Conservation (phyloP, 2,888 invertebrate species). For the Limnephilus marmoratus region DNA sequence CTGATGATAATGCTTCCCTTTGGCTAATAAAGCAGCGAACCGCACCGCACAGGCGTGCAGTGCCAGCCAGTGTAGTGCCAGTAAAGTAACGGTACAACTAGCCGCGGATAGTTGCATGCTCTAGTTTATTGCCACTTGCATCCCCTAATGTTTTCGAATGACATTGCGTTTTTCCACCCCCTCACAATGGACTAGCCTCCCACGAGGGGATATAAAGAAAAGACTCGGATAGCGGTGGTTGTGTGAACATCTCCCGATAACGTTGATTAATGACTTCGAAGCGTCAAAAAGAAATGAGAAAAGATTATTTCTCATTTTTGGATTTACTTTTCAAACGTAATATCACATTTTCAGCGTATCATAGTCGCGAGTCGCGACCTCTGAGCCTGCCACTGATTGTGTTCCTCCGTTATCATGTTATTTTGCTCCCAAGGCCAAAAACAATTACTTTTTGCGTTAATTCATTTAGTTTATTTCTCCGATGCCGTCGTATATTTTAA, state of each 20-base stretch:
- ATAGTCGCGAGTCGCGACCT: neutral
- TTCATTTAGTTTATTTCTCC: neutral
- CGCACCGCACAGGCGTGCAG: too few species aligned
- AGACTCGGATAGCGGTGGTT: slow-evolving; percentile 44
- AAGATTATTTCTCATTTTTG: slow-evolving; percentile 54
- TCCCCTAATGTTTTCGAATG: slow-evolving; percentile 43
- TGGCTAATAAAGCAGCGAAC: neutral
- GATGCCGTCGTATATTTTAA: neutral
- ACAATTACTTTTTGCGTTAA: neutral
- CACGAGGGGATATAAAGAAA: slow-evolving; percentile 8
- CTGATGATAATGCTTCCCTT: neutral
- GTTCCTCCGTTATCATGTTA: neutral
- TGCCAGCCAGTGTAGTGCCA: too few species aligned
- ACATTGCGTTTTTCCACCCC: slow-evolving; percentile 45
- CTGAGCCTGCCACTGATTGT: neutral
- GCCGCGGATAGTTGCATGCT: slow-evolving; percentile 21
- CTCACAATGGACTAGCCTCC: slow-evolving; percentile 25
- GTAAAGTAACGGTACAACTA: neutral
- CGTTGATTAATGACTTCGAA: slow-evolving; percentile 56
- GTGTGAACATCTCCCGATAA: slow-evolving; percentile 55
- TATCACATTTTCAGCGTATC: slow-evolving; percentile 29
- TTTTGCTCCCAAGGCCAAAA: neutral
- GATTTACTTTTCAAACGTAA: slow-evolving; percentile 45
- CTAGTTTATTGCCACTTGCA: slow-evolving; percentile 43
- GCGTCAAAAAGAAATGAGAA: slow-evolving; percentile 47